Conservation (phyloP, 1,140 invertebrate species). For the Psix sp. region DNA sequence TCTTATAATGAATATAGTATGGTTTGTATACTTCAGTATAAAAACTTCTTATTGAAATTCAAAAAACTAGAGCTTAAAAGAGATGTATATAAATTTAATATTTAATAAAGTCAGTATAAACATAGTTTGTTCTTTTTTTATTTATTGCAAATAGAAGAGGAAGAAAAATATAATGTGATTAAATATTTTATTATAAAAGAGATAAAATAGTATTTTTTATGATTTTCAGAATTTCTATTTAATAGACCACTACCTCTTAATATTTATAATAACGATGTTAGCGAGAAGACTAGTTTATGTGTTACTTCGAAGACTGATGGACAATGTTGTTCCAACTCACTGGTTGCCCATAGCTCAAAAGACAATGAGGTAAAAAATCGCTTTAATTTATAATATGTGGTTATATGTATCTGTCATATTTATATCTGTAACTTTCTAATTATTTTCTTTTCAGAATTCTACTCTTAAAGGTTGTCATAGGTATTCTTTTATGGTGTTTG, state of each 20-base stretch:
- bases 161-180: no score
- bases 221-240: conserved; percentile 96
- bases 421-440: no score
- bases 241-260: conserved; percentile 91
- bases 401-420: no score
- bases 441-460: conserved; percentile 72
- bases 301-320: conserved; percentile 76
- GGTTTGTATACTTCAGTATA: conserved; percentile 79
- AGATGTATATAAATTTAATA: no score
- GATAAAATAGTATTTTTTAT: no score
- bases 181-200: no score
- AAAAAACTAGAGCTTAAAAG: no score
- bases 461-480: conserved; percentile 76
- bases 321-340: conserved; percentile 62
- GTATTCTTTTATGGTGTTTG: conserved; percentile 81
- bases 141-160: not conserved
- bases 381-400: no score
- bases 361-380: conserved; percentile 66
- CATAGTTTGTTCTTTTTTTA: not conserved
- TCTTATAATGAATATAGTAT: conserved; percentile 92
- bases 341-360: conserved; percentile 68
- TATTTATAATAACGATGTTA: conserved; percentile 89
- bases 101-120: no score
- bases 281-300: conserved; percentile 87
- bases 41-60: no score